phyloP scores from a whole-genome alignment of 2,797 vertebrate genomes.

The Malacoctenus gilli region DNA sequence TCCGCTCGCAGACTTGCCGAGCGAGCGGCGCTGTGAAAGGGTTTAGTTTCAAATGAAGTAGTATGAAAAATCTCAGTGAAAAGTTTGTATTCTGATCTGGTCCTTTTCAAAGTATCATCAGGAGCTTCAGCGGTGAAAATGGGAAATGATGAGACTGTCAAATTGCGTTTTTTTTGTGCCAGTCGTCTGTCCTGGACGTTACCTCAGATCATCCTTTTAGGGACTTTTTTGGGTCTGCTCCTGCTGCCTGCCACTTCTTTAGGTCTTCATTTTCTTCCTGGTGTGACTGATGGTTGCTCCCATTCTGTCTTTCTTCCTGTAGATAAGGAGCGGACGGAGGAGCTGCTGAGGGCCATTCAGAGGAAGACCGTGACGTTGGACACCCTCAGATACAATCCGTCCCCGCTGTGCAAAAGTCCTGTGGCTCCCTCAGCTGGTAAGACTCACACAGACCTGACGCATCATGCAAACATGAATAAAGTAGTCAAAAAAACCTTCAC shows the following conservation, averaged over 20 bases:
- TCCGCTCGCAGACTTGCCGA: neutral
- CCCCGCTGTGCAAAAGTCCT: constrained; percentile 78
- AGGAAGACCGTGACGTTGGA: constrained; percentile 85
- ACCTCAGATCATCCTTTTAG: constrained; percentile 16
- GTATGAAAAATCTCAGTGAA: neutral
- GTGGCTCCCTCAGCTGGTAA: constrained; percentile 75
- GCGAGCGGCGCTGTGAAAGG: neutral
- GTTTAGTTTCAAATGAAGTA: constrained; percentile 2
- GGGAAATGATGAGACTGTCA: neutral
- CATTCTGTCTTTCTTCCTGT: constrained; percentile 50
- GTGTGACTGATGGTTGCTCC: constrained; percentile 51
- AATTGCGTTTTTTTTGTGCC: neutral
- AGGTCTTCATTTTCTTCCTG: constrained; percentile 7
- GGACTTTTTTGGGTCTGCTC: constrained; percentile 35
- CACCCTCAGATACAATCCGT: constrained; percentile 80
- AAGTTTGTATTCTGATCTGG: neutral
- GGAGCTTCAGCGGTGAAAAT: neutral
- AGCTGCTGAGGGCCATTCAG: constrained; percentile 89
- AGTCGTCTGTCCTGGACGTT: neutral
- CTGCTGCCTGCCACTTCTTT: constrained; percentile 21
- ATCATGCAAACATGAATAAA: neutral
- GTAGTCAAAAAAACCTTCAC: neutral
- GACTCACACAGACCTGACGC: neutral
- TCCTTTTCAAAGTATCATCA: neutral
- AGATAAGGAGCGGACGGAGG: constrained; percentile 79